phyloP scores from a whole-genome alignment of 2,888 invertebrate species.

The Luperina testacea region DNA sequence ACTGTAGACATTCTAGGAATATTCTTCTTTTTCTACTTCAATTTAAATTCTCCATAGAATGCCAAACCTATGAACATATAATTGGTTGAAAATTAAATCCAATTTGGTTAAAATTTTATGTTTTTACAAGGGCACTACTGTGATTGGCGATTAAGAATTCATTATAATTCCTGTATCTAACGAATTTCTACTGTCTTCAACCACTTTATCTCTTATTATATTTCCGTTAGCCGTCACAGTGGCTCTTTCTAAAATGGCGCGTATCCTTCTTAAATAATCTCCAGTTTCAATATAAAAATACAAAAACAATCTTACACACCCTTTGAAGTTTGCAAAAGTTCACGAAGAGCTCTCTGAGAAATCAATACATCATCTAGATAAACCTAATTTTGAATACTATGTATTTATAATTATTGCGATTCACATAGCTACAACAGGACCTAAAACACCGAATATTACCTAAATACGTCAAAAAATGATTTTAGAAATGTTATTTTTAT shows the following conservation, averaged over 20 bases:
- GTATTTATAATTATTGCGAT: slow-evolving; percentile 68
- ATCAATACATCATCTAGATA: slow-evolving; percentile 61
- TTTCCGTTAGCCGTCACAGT: slow-evolving; percentile 45
- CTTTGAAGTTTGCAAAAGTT: slow-evolving; percentile 35
- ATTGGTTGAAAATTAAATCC: slow-evolving; percentile 2
- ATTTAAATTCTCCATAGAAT: slow-evolving; percentile 24
- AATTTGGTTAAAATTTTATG: slow-evolving; percentile 2
- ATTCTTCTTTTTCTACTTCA: neutral
- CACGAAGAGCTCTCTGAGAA: slow-evolving; percentile 34
- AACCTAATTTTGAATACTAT: slow-evolving; percentile 70
- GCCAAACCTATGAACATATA: neutral
- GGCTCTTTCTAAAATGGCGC: slow-evolving; percentile 62
- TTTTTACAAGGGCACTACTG: slow-evolving; percentile 25
- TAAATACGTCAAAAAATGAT: slow-evolving; percentile 61
- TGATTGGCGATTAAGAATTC: slow-evolving; percentile 18
- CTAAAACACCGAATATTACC: slow-evolving; percentile 65
- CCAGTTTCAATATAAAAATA: slow-evolving; percentile 62
- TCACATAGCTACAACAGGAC: slow-evolving; percentile 66
- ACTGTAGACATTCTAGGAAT: slow-evolving; percentile 14
- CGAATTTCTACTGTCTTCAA: neutral
- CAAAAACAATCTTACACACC: slow-evolving; percentile 50
- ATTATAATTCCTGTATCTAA: neutral
- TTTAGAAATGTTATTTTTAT: slow-evolving; percentile 60
- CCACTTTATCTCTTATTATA: slow-evolving; percentile 4
- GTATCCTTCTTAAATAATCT: slow-evolving; percentile 54